Conservation (phyloP, 2,888 invertebrate species). For the Atherix ibis region DNA sequence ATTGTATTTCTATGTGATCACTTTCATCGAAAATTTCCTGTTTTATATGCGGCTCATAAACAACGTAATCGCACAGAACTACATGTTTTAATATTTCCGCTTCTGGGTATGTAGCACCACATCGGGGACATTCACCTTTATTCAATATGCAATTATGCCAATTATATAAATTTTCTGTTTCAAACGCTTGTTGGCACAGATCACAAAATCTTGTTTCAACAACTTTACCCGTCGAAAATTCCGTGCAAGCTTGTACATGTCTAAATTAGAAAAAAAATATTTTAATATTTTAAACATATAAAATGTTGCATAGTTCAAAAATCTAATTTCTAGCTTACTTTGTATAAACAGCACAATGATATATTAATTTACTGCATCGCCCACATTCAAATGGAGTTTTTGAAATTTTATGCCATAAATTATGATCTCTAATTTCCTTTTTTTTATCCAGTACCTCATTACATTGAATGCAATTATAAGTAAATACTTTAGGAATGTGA, state of each 20-base stretch:
- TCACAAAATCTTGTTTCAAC: constrained; percentile 16
- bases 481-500: constrained; percentile 23
- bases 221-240: constrained; percentile 17
- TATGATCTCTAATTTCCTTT: constrained; percentile 32
- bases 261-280: constrained; percentile 12
- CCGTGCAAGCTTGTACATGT: constrained; percentile 20
- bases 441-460: constrained; percentile 29
- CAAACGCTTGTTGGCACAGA: constrained; percentile 22
- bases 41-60: too few relatives aligned
- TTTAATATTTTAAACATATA: constrained; percentile 1
- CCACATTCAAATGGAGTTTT: constrained; percentile 34
- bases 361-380: constrained; percentile 29
- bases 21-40: too few relatives aligned
- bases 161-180: constrained; percentile 28
- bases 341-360: constrained; percentile 16
- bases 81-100: constrained; percentile 10
- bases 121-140: constrained; percentile 25
- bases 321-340: constrained; percentile 8
- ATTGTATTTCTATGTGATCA: too few relatives aligned
- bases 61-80: too few relatives aligned
- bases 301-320: too few relatives aligned
- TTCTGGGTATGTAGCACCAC: constrained; percentile 17
- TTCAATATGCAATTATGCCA: constrained; percentile 27
- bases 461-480: constrained; percentile 36
- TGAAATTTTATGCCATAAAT: constrained; percentile 30